phyloP scores from a whole-genome alignment of 1,140 invertebrate species.

The Anastrepha obliqua region DNA sequence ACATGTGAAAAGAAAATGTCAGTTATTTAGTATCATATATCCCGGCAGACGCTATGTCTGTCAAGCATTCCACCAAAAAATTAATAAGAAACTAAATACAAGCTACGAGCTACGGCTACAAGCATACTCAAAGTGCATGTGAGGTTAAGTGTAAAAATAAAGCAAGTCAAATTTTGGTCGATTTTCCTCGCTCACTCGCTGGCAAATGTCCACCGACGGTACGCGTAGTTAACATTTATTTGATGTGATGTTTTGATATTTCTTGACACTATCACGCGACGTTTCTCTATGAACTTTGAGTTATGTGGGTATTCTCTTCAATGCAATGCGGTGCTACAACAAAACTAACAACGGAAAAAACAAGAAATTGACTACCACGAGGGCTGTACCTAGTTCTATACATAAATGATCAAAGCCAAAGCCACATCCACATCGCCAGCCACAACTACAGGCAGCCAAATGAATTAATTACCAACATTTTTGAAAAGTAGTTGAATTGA shows the following conservation, averaged over 20 bases:
- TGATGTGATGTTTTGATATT: conserved; percentile 75
- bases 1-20: too few relatives aligned
- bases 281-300: conserved; percentile 54
- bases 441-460: conserved; percentile 28
- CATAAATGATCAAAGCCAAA: not conserved
- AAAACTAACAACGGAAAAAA: not conserved
- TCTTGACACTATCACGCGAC: conserved; percentile 74
- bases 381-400: not conserved
- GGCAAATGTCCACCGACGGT: conserved; percentile 10
- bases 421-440: not conserved
- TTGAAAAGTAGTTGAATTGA: conserved; percentile 53
- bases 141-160: not conserved
- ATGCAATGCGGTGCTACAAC: not conserved
- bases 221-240: conserved; percentile 71
- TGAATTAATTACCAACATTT: conserved; percentile 55
- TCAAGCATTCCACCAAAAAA: conserved; percentile 24
- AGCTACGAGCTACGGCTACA: not conserved
- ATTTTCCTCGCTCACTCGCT: not conserved
- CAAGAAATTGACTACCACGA: not conserved
- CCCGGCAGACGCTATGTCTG: conserved; percentile 17
- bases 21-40: not conserved
- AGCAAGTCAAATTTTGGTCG: not conserved
- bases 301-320: conserved; percentile 13
- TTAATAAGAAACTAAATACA: not conserved
- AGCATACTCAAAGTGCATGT: not conserved